Evolutionary conservation across 2,797 vertebrate species (phyloP).

Genomic region (Lindbergichthys nudifrons): DNA sequence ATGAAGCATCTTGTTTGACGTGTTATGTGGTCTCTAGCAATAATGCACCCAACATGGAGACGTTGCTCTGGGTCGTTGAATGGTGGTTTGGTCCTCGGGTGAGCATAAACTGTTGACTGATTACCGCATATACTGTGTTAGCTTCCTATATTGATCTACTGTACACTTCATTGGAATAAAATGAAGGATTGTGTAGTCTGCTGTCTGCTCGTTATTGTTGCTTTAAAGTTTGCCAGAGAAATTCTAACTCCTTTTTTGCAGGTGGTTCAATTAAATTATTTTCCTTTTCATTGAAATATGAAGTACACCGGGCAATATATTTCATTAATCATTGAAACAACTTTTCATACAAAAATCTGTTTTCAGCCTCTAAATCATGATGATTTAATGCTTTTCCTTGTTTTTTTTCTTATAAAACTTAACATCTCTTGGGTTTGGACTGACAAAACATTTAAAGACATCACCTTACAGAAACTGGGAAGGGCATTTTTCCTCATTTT

Average conservation of each 20-base stretch:
- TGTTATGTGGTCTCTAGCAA: constrained; percentile 72
- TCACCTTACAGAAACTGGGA: no score
- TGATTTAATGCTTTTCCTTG: no score
- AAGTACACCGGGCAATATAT: no score
- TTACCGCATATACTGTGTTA: constrained; percentile 81
- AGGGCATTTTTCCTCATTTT: no score
- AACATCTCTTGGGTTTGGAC: no score
- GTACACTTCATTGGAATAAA: constrained; percentile 78
- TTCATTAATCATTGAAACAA: no score
- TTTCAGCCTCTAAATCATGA: no score
- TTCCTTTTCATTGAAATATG: neutral
- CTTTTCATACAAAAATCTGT: no score
- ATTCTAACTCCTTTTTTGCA: neutral
- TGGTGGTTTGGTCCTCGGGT: constrained; percentile 18
- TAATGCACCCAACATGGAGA: constrained; percentile 59
- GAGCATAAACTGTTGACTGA: constrained; percentile 49
- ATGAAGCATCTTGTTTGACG: constrained; percentile 48
- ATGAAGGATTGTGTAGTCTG: constrained; percentile 60
- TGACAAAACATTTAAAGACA: no score
- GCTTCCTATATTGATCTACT: constrained; percentile 70
- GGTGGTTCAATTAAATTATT: constrained; percentile 1
- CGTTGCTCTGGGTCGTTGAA: constrained; percentile 34
- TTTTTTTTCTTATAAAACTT: no score
- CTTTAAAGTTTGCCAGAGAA: neutral
- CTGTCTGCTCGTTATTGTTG: constrained; percentile 38